Conservation (phyloP, 2,113 vertebrate genomes). For the Microcebus murinus region DNA sequence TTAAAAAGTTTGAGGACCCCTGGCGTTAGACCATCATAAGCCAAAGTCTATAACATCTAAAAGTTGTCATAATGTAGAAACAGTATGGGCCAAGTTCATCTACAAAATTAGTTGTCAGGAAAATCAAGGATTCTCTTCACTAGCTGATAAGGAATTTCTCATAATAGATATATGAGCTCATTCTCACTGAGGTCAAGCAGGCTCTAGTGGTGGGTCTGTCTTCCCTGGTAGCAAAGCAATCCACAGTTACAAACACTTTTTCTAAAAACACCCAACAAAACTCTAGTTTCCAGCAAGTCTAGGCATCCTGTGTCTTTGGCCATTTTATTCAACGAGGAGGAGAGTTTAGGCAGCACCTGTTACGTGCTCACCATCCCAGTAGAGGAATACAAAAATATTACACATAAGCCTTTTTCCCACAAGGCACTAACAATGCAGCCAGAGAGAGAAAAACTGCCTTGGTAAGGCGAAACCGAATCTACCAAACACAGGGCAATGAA, state of each 20-base stretch:
- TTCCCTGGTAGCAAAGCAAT: not conserved
- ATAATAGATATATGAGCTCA: not conserved
- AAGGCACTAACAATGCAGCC: not conserved
- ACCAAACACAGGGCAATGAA: not conserved
- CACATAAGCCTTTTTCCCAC: not conserved
- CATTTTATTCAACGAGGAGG: not conserved
- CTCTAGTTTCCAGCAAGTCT: not conserved
- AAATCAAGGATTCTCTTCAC: not conserved
- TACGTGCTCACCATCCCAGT: not conserved
- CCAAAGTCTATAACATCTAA: not conserved
- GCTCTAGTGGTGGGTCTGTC: not conserved
- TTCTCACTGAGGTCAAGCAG: not conserved
- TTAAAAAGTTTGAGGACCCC: too few species aligned
- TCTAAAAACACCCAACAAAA: not conserved
- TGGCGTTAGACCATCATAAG: not conserved
- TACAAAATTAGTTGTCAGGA: not conserved
- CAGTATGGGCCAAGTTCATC: not conserved
- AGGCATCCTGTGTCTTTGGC: not conserved
- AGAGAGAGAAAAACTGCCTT: not conserved
- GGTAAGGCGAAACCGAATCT: not conserved
- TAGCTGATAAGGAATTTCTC: not conserved
- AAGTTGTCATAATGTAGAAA: not conserved
- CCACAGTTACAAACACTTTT: not conserved
- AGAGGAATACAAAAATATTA: not conserved
- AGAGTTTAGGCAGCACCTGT: not conserved